Base-by-base conservation (phyloP, 30 jellyfish, hydroid and myxozoan species). In the Aurelia sp. region DNA sequence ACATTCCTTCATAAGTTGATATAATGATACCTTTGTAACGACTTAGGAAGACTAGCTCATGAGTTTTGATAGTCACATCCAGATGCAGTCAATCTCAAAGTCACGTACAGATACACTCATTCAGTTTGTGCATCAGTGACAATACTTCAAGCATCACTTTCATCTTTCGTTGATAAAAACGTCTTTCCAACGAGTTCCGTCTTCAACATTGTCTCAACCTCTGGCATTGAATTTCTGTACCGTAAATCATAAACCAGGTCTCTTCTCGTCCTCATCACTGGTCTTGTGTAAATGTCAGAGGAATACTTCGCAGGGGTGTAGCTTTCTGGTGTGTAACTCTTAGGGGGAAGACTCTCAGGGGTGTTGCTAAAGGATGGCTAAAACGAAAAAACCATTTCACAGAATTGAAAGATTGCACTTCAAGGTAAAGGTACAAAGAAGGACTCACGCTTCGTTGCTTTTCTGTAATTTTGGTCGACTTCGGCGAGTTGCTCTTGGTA, bases 211-310 rank as follows among this genome's bases (percentile, higher is more conserved):
- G 87, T 63, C 58, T 82, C 86, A 19, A 82, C 44, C 21, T 82
- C 92, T 50, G 92, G 92, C 80, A 82, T 70, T 20, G 86, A 70
- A 48, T 63, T 82, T 40, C 92, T 77, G 30, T 82, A 69, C 7
- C 86, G 63, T 50, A 82, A 60, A 22, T 70, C 92, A 60, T 82
- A 71, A 62, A 82, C 74, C 48, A 68, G 24, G 74, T 72, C 71
- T 5, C 72, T 63, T 50, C 80, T 52, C 22, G 20, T 4, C 8
- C 77, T 68, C 67, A 68, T 68, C 63, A 22, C 19, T 10, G 92
- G 86, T 18, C 86, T 82, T 27, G 92, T 22, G 80, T 82, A 70
- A 24, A 44, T 44, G 16, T 44, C 55, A 44, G 55, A 9, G 55
- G 55, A 7, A 13, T 44, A 44, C 9, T 44, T 44, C 55, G 6